A percentile compares a stretch with the other conserved stretches of the same genome.
Evolutionary conservation across 2,797 vertebrate genomes (phyloP).

Genomic region (Mionectes olivaceus): DNA sequence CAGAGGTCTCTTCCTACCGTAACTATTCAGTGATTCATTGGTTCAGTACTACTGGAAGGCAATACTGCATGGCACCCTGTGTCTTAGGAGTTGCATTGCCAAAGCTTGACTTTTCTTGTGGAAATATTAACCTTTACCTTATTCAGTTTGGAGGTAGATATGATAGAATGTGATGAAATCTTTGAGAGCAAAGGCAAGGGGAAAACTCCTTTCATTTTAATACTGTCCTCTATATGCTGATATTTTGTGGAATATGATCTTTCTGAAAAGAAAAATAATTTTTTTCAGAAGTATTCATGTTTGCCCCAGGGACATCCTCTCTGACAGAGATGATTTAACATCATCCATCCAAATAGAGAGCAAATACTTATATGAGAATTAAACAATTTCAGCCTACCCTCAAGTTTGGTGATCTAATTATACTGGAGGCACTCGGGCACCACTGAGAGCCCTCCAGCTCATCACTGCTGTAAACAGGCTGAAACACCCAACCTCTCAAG

Average conservation of each 20-base stretch:
- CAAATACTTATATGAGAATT: not conserved
- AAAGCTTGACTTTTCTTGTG: not conserved
- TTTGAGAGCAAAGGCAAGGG: not conserved
- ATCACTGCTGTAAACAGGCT: not conserved
- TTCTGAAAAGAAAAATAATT: not conserved
- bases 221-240: not conserved
- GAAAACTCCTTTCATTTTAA: not conserved
- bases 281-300: not conserved
- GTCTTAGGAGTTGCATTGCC: not conserved
- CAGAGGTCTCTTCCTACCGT: not conserved
- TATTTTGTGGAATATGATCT: not conserved
- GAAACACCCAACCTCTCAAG: not conserved
- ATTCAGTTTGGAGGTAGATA: not conserved
- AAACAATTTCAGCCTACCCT: not conserved
- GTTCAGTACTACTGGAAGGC: not conserved
- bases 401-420: not conserved
- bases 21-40: not conserved
- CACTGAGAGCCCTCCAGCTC: slow-evolving; percentile 12
- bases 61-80: not conserved
- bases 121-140: not conserved
- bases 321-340: slow-evolving; percentile 43
- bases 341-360: not conserved
- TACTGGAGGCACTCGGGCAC: not conserved
- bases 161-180: not conserved
- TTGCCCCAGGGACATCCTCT: not conserved